Conservation (phyloP, 2,113 vertebrate species). For the Sprattus sprattus region DNA sequence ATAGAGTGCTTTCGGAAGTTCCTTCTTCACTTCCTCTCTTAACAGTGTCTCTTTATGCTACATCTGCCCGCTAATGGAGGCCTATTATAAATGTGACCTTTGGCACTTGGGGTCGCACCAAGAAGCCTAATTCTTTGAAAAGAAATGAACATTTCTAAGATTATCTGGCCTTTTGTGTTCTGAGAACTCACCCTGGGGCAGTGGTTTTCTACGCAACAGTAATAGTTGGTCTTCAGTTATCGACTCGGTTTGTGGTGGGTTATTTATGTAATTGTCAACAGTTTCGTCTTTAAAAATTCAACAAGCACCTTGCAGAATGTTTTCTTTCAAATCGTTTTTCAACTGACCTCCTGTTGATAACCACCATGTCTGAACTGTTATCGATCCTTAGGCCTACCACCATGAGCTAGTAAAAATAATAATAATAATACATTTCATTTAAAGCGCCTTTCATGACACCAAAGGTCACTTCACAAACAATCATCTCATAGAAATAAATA, state of each 20-base stretch:
- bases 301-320: neutral
- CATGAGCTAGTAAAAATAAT: neutral
- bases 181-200: neutral
- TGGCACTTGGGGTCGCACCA: neutral
- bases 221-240: neutral
- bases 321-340: neutral
- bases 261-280: neutral
- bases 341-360: too few species aligned
- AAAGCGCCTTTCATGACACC: too few species aligned
- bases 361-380: too few species aligned
- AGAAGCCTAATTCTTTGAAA: neutral
- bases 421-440: too few species aligned
- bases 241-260: neutral
- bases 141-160: neutral
- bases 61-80: neutral
- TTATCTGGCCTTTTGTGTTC: neutral
- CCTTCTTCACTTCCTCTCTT: neutral
- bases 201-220: neutral
- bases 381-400: too few species aligned
- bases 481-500: too few species aligned
- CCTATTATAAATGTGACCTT: neutral
- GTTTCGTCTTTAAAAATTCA: neutral
- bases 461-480: too few species aligned
- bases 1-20: neutral
- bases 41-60: neutral